phyloP scores from a whole-genome alignment of 1,140 invertebrate genomes.

The Cardiocondyla obscurior region DNA sequence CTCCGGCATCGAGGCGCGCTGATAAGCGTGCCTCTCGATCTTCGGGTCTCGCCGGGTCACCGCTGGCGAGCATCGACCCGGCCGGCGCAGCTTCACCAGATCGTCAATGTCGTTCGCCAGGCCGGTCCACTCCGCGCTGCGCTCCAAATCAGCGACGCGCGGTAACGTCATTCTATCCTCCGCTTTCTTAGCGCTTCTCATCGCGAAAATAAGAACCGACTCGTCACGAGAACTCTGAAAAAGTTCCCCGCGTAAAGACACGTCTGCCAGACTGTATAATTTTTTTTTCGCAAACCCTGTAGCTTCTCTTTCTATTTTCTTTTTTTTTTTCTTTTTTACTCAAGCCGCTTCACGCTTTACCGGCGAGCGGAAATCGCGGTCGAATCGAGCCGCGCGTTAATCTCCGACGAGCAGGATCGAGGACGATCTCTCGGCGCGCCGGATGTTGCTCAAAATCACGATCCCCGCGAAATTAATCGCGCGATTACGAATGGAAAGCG shows the following conservation, averaged over 20 bases:
- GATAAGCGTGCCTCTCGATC: constrained; percentile 61
- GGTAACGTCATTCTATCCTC: constrained; percentile 40
- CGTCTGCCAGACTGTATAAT: not conserved
- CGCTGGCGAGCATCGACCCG: no score
- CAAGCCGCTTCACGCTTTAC: not conserved
- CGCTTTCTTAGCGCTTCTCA: not conserved
- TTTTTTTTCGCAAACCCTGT: not conserved
- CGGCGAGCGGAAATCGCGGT: constrained; percentile 1
- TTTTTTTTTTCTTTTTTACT: no score
- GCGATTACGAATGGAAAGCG: constrained; percentile 71
- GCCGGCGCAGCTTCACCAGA: constrained; percentile 68
- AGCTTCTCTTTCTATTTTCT: no score
- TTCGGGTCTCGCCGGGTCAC: not conserved
- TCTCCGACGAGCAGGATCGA: not conserved
- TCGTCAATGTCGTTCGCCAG: constrained; percentile 72
- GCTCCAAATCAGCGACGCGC: constrained; percentile 70
- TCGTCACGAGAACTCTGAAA: not conserved
- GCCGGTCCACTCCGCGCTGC: constrained; percentile 70
- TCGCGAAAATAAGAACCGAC: not conserved
- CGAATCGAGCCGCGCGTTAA: not conserved
- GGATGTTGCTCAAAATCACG: constrained; percentile 35
- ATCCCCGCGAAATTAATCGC: constrained; percentile 57
- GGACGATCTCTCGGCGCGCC: not conserved
- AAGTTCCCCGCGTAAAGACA: not conserved
- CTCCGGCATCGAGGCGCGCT: constrained; percentile 76